A percentile compares a stretch with the other conserved stretches of the same genome.
Evolutionary conservation across 2,888 invertebrate species (phyloP).

Genomic region (Melieria picta): DNA sequence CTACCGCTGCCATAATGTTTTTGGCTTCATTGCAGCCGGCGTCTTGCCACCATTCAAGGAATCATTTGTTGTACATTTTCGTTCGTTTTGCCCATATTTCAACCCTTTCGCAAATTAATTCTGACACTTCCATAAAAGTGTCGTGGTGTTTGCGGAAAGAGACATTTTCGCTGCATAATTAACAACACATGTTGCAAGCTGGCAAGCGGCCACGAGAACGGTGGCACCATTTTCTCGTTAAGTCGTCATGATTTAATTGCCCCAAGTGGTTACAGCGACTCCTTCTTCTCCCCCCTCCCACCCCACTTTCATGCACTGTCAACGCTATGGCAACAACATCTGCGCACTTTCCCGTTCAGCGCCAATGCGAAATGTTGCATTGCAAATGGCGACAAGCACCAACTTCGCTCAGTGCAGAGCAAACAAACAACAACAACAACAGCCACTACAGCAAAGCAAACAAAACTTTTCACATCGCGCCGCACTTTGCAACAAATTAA

Average conservation of each 20-base stretch:
- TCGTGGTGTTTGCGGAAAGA: slow-evolving; percentile 41
- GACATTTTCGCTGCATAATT: slow-evolving; percentile 59
- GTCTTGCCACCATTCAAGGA: too few relatives aligned
- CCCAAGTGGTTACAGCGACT: slow-evolving; percentile 27
- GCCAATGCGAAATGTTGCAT: too few relatives aligned
- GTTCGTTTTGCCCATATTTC: not conserved
- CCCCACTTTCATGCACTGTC: not conserved
- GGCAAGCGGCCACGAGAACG: slow-evolving; percentile 35
- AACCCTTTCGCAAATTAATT: slow-evolving; percentile 51
- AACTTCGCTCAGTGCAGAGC: too few relatives aligned
- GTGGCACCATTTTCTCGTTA: slow-evolving; percentile 49
- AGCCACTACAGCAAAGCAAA: too few relatives aligned
- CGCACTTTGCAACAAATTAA: slow-evolving; percentile 20
- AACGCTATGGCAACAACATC: not conserved
- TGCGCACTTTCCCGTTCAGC: not conserved
- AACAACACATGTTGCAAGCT: slow-evolving; percentile 54
- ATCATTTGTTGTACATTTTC: too few relatives aligned
- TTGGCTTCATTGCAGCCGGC: too few relatives aligned
- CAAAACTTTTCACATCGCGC: not conserved
- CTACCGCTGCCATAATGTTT: too few relatives aligned
- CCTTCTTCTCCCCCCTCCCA: not conserved
- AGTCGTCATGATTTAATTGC: slow-evolving; percentile 55
- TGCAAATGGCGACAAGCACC: too few relatives aligned
- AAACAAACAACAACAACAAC: too few relatives aligned
- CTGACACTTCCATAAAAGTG: slow-evolving; percentile 56